Percentiles rank a stretch among this genome's conserved stretches.
These are phyloP conservation scores for Brachionus angularis DNA, from an alignment of 1,140 invertebrate genomes.

Conservation along the genomic window DNA sequence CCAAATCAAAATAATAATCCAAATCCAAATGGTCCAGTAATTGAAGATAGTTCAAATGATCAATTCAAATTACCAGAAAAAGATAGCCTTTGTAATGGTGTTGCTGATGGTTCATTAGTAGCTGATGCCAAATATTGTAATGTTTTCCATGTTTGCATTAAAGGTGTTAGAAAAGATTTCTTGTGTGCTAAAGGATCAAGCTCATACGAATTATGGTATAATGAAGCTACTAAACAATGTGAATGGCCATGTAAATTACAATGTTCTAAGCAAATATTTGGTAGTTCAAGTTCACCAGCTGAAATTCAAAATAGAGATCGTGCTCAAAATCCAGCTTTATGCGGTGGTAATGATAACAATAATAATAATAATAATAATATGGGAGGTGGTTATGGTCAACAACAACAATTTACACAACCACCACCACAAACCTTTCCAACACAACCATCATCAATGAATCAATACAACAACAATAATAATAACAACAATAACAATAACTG, in stretches of 20 bases:
- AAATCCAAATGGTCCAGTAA: not conserved
- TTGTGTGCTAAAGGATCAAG: not conserved
- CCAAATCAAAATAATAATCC: not conserved
- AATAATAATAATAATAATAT: too few relatives aligned
- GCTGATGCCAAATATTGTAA: not conserved
- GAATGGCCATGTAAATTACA: slow-evolving; percentile 7
- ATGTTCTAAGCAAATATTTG: not conserved
- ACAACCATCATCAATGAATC: too few relatives aligned
- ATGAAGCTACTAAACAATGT: slow-evolving; percentile 1
- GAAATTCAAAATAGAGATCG: not conserved
- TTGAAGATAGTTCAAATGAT: not conserved
- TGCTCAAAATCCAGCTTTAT: too few relatives aligned
- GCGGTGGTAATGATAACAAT: too few relatives aligned
- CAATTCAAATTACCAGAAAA: not conserved
- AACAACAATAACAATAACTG: too few relatives aligned
- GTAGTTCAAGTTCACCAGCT: not conserved
- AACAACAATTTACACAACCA: too few relatives aligned
- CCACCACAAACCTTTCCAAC: too few relatives aligned
- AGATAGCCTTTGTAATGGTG: not conserved
- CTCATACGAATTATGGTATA: not conserved
- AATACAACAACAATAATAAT: too few relatives aligned
- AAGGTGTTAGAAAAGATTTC: not conserved
- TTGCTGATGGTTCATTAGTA: not conserved
- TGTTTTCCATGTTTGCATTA: not conserved
- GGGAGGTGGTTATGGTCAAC: too few relatives aligned